phyloP scores from a whole-genome alignment of 2,113 vertebrate species.

The Narcine bancroftii region DNA sequence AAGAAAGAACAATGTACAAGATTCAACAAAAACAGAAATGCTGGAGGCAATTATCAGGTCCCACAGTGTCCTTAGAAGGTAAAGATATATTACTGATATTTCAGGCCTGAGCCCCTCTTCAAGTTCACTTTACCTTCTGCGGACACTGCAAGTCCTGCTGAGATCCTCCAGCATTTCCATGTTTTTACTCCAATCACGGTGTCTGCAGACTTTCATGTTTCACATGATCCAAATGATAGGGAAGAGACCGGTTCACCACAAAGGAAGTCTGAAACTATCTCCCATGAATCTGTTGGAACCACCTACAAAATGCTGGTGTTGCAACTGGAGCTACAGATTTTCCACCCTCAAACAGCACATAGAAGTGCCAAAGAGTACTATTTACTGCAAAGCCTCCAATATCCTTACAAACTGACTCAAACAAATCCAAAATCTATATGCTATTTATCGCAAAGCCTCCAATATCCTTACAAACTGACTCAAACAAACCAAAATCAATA shows the following conservation, averaged over 20 bases:
- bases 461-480: constrained; percentile 10
- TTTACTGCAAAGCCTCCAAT: constrained; percentile 19
- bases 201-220: too few relatives aligned
- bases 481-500: constrained; percentile 11
- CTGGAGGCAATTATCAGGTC: too few relatives aligned
- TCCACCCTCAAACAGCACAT: not conserved
- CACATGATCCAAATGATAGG: too few relatives aligned
- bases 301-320: not conserved
- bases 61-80: too few relatives aligned
- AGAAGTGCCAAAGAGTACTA: constrained; percentile 26
- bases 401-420: constrained; percentile 2
- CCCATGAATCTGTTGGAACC: constrained; percentile 10
- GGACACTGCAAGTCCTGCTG: too few relatives aligned
- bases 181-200: too few relatives aligned
- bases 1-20: not conserved
- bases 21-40: not conserved
- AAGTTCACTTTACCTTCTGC: too few relatives aligned
- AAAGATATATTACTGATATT: too few relatives aligned
- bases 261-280: not conserved
- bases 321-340: constrained; percentile 16
- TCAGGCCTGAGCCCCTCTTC: too few relatives aligned
- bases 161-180: too few relatives aligned
- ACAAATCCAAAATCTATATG: constrained; percentile 14
- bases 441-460: constrained; percentile 2
- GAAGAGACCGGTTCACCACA: not conserved